These are phyloP conservation scores for Proteles cristata DNA, from an alignment of 2,113 vertebrate genomes.

Conservation along the genomic window DNA sequence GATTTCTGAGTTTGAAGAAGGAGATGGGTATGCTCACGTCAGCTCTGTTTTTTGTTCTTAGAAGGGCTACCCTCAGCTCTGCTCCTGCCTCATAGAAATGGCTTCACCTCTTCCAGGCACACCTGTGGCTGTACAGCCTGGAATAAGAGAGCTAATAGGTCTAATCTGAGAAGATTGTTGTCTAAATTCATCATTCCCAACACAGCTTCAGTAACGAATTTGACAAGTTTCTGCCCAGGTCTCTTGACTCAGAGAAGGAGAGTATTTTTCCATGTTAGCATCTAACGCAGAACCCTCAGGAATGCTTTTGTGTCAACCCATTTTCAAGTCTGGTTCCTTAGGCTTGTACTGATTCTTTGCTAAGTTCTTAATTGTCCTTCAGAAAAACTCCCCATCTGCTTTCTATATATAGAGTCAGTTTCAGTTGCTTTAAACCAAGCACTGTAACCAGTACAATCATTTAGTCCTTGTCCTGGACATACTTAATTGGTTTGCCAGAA, in stretches of 20 bases:
- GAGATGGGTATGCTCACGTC: neutral
- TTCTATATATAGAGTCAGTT: neutral
- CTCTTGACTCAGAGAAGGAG: neutral
- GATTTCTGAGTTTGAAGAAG: neutral
- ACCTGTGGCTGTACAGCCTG: neutral
- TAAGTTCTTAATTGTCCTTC: slow-evolving; percentile 8
- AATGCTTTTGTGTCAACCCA: neutral
- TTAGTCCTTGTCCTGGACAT: slow-evolving; percentile 27
- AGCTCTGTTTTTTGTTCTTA: neutral
- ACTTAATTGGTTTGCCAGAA: slow-evolving; percentile 42
- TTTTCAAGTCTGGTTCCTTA: neutral
- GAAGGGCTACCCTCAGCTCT: neutral
- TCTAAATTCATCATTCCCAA: neutral
- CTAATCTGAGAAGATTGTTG: neutral
- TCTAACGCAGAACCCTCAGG: neutral
- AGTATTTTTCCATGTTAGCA: neutral
- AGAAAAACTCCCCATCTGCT: neutral
- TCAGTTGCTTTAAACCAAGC: slow-evolving; percentile 1
- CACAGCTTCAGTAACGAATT: neutral
- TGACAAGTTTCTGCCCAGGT: neutral
- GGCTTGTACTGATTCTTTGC: neutral
- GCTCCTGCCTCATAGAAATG: neutral
- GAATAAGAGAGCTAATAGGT: neutral
- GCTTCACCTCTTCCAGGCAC: neutral
- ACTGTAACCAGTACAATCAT: neutral